Percentiles rank a stretch among this genome's conserved stretches.
phyloP scores from a whole-genome alignment of 2,888 invertebrate genomes.

The Campoplex capitator region DNA sequence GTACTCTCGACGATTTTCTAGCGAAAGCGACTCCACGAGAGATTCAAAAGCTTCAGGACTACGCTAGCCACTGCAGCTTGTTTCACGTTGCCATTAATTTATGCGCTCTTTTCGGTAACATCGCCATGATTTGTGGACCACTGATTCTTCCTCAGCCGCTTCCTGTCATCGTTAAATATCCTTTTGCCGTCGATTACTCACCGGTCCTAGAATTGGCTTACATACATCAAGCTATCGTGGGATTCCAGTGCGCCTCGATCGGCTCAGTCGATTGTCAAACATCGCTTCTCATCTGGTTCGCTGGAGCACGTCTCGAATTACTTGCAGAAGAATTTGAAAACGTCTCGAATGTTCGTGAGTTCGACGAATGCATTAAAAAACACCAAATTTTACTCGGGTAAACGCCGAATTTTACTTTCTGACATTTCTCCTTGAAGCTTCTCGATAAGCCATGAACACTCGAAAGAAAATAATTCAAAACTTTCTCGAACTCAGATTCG shows the following conservation, averaged over 20 bases:
- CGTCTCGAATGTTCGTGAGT: slow-evolving; percentile 47
- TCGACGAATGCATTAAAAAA: slow-evolving; percentile 69
- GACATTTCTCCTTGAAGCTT: neutral
- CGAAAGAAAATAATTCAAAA: neutral
- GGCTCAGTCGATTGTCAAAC: slow-evolving; percentile 71
- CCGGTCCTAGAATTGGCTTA: slow-evolving; percentile 67
- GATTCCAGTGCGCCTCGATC: slow-evolving; percentile 69
- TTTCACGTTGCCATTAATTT: slow-evolving; percentile 65
- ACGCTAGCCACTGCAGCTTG: slow-evolving; percentile 60
- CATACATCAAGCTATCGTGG: slow-evolving; percentile 71
- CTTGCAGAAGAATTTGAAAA: slow-evolving; percentile 62
- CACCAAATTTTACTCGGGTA: slow-evolving; percentile 72
- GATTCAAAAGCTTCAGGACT: slow-evolving; percentile 66
- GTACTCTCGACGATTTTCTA: slow-evolving; percentile 58
- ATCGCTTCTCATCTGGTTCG: slow-evolving; percentile 73
- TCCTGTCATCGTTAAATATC: slow-evolving; percentile 57
- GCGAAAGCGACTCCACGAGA: slow-evolving; percentile 52
- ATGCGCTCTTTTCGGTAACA: slow-evolving; percentile 44
- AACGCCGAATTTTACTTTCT: neutral
- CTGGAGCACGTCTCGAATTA: slow-evolving; percentile 69
- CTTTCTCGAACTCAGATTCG: slow-evolving; percentile 50
- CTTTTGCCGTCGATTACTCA: slow-evolving; percentile 67
- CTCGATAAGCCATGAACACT: neutral
- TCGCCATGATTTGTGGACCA: slow-evolving; percentile 55
- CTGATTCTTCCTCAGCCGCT: slow-evolving; percentile 49